Percentiles rank a stretch among this genome's conserved stretches.
phyloP scores from a whole-genome alignment of 2,113 vertebrate species.

The Acinonyx jubatus region DNA sequence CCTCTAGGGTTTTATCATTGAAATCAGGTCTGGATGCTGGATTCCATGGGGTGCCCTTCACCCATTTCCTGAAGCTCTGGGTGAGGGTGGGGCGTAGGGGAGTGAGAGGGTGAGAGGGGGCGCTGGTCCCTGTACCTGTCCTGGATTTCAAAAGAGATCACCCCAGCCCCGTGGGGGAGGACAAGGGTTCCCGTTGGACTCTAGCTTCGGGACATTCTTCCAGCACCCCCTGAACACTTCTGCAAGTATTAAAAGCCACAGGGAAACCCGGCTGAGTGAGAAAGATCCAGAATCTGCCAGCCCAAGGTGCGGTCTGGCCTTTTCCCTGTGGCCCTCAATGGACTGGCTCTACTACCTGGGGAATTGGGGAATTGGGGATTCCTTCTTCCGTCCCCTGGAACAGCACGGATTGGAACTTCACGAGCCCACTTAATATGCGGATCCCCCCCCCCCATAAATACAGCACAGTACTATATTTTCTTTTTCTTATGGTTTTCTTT shows the following conservation, averaged over 20 bases:
- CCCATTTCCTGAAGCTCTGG: not conserved
- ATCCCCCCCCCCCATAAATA: not conserved
- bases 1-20: not conserved
- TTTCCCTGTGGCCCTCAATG: not conserved
- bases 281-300: not conserved
- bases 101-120: too few species aligned
- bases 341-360: not conserved
- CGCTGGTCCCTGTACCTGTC: not conserved
- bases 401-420: too few species aligned
- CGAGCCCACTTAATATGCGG: fast-evolving
- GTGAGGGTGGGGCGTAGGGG: too few species aligned
- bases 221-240: not conserved
- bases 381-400: not conserved
- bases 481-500: not conserved
- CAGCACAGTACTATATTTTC: not conserved
- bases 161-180: not conserved
- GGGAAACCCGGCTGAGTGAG: not conserved
- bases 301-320: not conserved
- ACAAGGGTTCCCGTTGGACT: not conserved
- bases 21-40: not conserved
- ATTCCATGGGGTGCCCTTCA: not conserved
- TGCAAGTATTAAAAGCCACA: not conserved
- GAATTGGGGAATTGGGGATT: not conserved
- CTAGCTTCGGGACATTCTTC: not conserved
- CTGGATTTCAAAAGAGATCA: not conserved